A percentile compares a stretch with the other conserved stretches of the same genome.
Conservation (phyloP, 2,113 vertebrate species). For the Gymnocephalus cernua region DNA sequence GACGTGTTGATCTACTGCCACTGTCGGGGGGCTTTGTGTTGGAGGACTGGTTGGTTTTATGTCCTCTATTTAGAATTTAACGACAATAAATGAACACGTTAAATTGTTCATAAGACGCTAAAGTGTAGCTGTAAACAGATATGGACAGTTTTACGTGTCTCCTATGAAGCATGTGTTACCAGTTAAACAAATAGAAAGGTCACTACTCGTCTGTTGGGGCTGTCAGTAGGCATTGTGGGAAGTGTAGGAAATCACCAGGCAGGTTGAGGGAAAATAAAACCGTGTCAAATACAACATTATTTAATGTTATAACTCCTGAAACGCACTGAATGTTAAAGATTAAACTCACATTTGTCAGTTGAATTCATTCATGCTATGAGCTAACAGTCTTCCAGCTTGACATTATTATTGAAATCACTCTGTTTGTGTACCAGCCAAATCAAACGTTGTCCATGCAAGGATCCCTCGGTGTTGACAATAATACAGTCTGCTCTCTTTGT, state of each 20-base stretch:
- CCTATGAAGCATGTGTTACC: no score
- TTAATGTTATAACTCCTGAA: background rate
- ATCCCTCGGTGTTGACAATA: conserved; percentile 45
- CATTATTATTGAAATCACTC: background rate
- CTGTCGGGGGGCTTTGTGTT: no score
- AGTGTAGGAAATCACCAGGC: background rate
- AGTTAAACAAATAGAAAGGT: no score
- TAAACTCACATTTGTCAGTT: conserved; percentile 8
- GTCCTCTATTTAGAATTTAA: background rate
- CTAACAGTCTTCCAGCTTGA: conserved; percentile 13
- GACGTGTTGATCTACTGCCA: no score
- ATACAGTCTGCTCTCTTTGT: conserved; percentile 43
- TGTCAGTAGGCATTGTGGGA: background rate
- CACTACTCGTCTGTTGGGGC: background rate
- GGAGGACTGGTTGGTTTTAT: no score
- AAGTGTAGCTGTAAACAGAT: background rate
- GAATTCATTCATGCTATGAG: background rate
- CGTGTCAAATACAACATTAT: background rate
- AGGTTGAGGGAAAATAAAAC: background rate
- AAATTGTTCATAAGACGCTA: background rate
- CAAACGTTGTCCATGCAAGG: conserved; percentile 24
- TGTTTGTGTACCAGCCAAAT: conserved; percentile 15
- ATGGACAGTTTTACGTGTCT: background rate
- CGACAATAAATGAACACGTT: background rate
- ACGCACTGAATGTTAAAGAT: background rate